phyloP scores from a whole-genome alignment of 1,140 invertebrate genomes.

The Lutraria rhynchaena region DNA sequence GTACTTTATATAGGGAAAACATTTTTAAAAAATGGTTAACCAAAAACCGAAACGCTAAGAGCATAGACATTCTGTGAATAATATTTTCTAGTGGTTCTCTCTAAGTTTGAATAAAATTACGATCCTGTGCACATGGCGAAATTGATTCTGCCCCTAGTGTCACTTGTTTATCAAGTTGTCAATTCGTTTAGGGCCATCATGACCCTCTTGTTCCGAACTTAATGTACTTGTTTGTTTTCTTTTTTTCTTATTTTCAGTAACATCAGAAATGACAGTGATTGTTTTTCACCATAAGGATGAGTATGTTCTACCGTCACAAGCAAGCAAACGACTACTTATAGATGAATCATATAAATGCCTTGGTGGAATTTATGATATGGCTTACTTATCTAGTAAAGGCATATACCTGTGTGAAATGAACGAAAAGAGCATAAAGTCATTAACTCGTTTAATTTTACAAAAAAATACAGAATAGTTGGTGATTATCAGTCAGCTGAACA shows the following conservation, averaged over 20 bases:
- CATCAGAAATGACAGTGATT: neutral
- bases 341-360: neutral
- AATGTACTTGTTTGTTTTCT: neutral
- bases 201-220: neutral
- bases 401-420: neutral
- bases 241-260: neutral
- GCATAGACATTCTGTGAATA: neutral
- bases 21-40: too few species aligned
- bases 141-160: neutral
- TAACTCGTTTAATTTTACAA: neutral
- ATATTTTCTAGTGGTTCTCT: neutral
- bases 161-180: neutral
- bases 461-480: neutral
- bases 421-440: neutral
- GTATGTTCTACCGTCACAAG: neutral
- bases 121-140: neutral
- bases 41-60: too few species aligned
- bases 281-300: conserved; percentile 7
- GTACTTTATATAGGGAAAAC: too few species aligned
- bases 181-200: neutral
- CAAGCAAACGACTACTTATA: neutral
- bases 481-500: neutral
- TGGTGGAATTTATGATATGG: neutral
- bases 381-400: neutral
- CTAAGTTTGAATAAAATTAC: neutral